Conservation (phyloP, 2,113 vertebrate genomes). For the Rhombomys opimus region DNA sequence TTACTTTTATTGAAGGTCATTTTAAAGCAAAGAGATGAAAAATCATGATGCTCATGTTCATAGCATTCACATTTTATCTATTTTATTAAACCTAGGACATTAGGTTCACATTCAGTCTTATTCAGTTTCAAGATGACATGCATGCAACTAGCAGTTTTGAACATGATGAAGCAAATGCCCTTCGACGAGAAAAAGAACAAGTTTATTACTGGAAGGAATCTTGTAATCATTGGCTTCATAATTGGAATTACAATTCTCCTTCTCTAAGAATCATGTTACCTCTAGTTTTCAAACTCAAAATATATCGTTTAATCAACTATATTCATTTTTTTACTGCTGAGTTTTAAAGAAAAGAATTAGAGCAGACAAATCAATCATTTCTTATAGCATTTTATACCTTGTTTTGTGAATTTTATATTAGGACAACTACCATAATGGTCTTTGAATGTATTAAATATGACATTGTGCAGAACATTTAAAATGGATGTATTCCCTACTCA, state of each 20-base stretch:
- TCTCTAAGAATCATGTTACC: slow-evolving; percentile 33
- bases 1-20: slow-evolving; percentile 9
- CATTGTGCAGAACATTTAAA: not conserved
- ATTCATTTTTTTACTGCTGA: not conserved
- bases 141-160: not conserved
- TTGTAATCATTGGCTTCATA: slow-evolving; percentile 15
- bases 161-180: slow-evolving; percentile 6
- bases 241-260: not conserved
- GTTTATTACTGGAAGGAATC: not conserved
- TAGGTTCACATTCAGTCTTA: slow-evolving; percentile 6
- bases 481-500: not conserved
- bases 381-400: not conserved
- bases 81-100: not conserved
- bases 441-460: slow-evolving; percentile 29
- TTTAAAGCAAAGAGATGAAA: slow-evolving; percentile 1
- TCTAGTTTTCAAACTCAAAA: not conserved
- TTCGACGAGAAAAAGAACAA: slow-evolving; percentile 27
- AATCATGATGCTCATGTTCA: slow-evolving; percentile 24
- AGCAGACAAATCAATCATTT: not conserved
- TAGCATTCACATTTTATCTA: slow-evolving; percentile 38
- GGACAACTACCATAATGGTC: slow-evolving; percentile 9
- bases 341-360: slow-evolving; percentile 35
- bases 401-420: slow-evolving; percentile 48
- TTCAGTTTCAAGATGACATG: slow-evolving; percentile 21
- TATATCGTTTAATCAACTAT: not conserved